Evolutionary conservation across 2,797 vertebrate species (phyloP).

Genomic region (Botia kubotai): DNA sequence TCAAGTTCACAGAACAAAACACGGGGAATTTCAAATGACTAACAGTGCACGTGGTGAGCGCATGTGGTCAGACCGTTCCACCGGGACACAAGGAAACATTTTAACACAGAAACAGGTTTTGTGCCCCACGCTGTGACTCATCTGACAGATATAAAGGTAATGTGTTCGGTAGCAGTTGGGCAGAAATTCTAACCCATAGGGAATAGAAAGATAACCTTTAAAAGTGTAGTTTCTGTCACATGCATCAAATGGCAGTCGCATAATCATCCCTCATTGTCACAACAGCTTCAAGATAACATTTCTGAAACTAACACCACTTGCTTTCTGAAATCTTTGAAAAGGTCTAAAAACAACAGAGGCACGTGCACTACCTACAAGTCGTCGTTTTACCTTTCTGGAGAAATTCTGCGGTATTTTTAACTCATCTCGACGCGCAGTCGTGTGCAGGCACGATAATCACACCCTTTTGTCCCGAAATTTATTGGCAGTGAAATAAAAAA

Average conservation of each 20-base stretch:
- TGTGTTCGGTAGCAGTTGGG: not conserved
- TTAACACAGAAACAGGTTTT: conserved; percentile 29
- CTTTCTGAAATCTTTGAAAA: too few relatives aligned
- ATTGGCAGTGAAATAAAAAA: not conserved
- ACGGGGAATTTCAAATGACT: conserved; percentile 54
- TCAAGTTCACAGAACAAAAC: conserved; percentile 3
- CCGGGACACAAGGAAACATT: conserved; percentile 41
- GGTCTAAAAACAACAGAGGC: not conserved
- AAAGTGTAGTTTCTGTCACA: conserved; percentile 19
- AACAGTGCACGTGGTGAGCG: conserved; percentile 8
- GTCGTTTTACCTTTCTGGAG: not conserved
- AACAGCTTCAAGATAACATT: not conserved
- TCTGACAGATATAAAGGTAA: conserved; percentile 2
- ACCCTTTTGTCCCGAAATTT: not conserved
- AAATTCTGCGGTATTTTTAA: not conserved
- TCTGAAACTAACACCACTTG: not conserved
- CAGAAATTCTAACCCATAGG: conserved; percentile 8
- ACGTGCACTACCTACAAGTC: not conserved
- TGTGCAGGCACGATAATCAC: too few relatives aligned
- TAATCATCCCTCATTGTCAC: not conserved
- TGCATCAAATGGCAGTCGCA: not conserved
- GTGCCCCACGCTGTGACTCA: conserved; percentile 37
- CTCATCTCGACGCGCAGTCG: not conserved
- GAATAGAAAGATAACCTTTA: conserved; percentile 29
- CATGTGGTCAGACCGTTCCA: conserved; percentile 2